Conservation (phyloP, 2,888 invertebrate species). For the Tupiocoris notatus region DNA sequence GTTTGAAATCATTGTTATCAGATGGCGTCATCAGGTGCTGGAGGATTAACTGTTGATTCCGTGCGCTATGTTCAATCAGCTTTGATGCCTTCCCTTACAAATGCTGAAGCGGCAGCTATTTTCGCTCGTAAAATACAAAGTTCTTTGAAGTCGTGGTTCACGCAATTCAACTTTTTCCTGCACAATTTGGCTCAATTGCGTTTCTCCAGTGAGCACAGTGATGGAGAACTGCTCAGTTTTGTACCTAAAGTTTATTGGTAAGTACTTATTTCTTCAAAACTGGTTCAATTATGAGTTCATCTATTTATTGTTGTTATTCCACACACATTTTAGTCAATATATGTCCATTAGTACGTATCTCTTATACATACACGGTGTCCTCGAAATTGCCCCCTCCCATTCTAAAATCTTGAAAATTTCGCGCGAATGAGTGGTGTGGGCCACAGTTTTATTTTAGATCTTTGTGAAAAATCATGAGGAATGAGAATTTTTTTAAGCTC, state of each 20-base stretch:
- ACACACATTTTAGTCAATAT: no score
- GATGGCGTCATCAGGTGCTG: constrained; percentile 91
- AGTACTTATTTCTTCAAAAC: no score
- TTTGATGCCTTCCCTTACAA: constrained; percentile 81
- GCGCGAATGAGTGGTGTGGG: no score
- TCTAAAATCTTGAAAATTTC: no score
- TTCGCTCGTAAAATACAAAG: constrained; percentile 95
- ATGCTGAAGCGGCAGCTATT: constrained; percentile 93
- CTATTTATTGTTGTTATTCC: background rate
- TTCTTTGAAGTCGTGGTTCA: constrained; percentile 88
- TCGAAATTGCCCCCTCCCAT: no score
- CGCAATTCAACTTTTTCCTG: constrained; percentile 96
- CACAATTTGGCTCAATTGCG: constrained; percentile 93
- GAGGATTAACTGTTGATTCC: constrained; percentile 87
- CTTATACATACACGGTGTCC: no score
- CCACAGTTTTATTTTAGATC: no score
- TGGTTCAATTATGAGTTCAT: background rate
- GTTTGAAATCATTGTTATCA: no score
- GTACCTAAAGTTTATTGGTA: constrained; percentile 92
- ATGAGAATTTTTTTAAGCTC: no score
- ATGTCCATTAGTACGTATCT: no score
- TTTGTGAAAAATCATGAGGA: no score
- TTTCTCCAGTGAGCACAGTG: constrained; percentile 80
- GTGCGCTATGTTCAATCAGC: constrained; percentile 90
- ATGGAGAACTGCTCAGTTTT: constrained; percentile 82